These are phyloP conservation scores for Spodoptera exigua DNA, from an alignment of 2,888 invertebrate genomes.

Conservation along the genomic window DNA sequence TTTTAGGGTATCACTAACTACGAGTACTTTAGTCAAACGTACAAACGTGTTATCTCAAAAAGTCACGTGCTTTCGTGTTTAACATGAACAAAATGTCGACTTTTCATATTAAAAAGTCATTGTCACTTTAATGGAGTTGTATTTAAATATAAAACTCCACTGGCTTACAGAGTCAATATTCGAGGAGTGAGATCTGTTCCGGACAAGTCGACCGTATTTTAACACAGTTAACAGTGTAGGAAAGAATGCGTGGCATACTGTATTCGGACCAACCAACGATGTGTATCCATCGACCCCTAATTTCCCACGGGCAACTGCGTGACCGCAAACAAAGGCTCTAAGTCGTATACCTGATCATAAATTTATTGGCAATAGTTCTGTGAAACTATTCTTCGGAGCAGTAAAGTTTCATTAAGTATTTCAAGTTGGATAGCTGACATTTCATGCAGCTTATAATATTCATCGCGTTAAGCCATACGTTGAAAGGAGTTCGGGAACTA, in stretches of 20 bases:
- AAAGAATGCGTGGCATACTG: conserved; percentile 59
- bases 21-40: no score
- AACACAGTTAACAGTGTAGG: conserved; percentile 52
- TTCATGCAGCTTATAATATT: conserved; percentile 54
- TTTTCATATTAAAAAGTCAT: no score
- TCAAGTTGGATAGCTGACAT: conserved; percentile 30
- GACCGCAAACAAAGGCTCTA: conserved; percentile 74
- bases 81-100: no score
- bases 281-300: conserved; percentile 72
- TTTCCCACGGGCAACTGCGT: conserved; percentile 76
- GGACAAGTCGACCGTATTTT: conserved; percentile 45
- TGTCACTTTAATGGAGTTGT: conserved; percentile 1
- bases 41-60: no score
- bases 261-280: conserved; percentile 66
- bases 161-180: conserved; percentile 31
- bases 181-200: conserved; percentile 5
- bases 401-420: conserved; percentile 49
- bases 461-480: conserved; percentile 56
- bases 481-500: conserved; percentile 65
- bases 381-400: conserved; percentile 41
- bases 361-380: conserved; percentile 58
- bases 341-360: conserved; percentile 68
- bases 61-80: no score
- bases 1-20: no score
- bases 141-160: conserved; percentile 20